Evolutionary conservation across 2,888 invertebrate genomes (phyloP), one percentile per base, ranked within the genome.

Genomic region (Plutella xylostella): DNA sequence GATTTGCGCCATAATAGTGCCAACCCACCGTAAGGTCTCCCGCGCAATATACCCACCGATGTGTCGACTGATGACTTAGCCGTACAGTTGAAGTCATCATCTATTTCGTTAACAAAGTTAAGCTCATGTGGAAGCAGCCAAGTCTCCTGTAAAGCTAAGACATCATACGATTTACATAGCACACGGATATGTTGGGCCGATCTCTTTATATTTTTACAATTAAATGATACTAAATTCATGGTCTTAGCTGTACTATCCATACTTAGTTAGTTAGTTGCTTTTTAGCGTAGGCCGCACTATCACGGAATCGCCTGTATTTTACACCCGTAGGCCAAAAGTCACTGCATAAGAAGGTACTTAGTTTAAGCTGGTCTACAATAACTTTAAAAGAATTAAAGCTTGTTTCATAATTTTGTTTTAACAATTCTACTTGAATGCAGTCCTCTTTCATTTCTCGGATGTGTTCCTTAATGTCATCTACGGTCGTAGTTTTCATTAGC

Each of bases 311-410:
- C 12, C 43, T 7, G n/a, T 43, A 43, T 7, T 28, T 43, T 2
- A 43, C 18, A 6, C 34, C 43, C 12, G 21, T 17, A 6, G 35
- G 25, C 43, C 43, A 43, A 43, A 4, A 25, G 25, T 17, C 5
- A 12, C 12, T 43, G n/a, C 17, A 25, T n/a, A 43, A 11, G 17
- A 35, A 43, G 6, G 9, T 43, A 2, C 18, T n/a, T 35, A 43
- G 4, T 35, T 28, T 43, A 14, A 17, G 21, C 35, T 25, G 34
- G 9, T 4, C 4, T 2, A 43, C 14, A n/a, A 18, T 35, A 22
- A 43, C 43, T 35, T 43, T 43, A 22, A 12, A 43, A 2, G 43
- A 43, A 1, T 9, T 34, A 17, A 43, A 43, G 2, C 22, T 18
- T 1, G 34, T 43, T 3, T 15, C 25, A 18, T 25, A 17, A 14